Conservation (phyloP, 1,140 invertebrate genomes). For the Saccostrea echinata region DNA sequence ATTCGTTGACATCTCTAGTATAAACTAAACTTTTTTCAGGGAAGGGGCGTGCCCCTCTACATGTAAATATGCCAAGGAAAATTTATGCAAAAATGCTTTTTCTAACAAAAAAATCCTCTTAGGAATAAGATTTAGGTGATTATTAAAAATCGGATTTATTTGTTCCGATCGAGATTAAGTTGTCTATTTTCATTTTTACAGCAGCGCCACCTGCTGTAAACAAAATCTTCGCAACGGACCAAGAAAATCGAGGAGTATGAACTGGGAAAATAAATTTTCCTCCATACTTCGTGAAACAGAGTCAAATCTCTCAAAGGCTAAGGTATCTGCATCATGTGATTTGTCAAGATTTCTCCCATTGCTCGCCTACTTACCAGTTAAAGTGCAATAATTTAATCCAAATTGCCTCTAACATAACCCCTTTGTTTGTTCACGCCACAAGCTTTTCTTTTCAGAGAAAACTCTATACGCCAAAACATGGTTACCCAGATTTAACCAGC, state of each 20-base stretch:
- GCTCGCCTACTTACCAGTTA: background rate
- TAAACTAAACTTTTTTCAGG: too few species aligned
- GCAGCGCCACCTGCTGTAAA: slow-evolving; percentile 25
- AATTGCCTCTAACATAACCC: background rate
- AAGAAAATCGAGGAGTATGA: background rate
- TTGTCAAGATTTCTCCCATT: background rate
- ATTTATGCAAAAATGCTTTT: too few species aligned
- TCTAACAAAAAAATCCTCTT: too few species aligned
- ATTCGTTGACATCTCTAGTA: too few species aligned
- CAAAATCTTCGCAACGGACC: slow-evolving; percentile 20
- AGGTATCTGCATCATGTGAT: background rate
- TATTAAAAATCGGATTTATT: background rate
- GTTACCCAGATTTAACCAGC: background rate
- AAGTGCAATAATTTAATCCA: background rate
- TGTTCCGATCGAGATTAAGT: background rate
- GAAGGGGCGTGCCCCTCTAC: too few species aligned
- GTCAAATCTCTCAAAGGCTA: slow-evolving; percentile 46
- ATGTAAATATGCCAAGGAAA: too few species aligned
- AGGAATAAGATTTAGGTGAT: too few species aligned
- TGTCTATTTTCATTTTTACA: background rate
- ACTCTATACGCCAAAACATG: background rate
- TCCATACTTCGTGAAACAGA: slow-evolving; percentile 49
- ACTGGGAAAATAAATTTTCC: slow-evolving; percentile 49
- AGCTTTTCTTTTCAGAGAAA: background rate
- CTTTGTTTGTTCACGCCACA: background rate